Conservation (phyloP, 2,888 invertebrate species). For the Boloria euphrosyne region DNA sequence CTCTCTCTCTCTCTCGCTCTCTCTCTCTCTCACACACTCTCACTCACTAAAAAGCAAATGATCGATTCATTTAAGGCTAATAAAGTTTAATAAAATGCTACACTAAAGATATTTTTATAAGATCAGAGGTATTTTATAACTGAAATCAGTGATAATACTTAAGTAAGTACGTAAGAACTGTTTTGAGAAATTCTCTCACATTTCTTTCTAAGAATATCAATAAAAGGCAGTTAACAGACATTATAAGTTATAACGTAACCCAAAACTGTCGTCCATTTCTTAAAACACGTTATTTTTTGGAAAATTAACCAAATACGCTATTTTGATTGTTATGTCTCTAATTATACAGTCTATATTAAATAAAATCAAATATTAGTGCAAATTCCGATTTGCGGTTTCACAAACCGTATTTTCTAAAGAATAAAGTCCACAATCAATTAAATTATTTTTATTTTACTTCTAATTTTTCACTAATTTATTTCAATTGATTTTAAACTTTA, state of each 20-base stretch:
- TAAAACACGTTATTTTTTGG: constrained; percentile 9
- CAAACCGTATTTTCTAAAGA: not conserved
- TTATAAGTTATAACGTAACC: constrained; percentile 10
- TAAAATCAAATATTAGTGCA: constrained; percentile 5
- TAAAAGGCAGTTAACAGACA: constrained; percentile 19
- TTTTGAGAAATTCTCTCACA: not conserved
- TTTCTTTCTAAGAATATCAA: constrained; percentile 11
- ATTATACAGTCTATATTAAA: constrained; percentile 32
- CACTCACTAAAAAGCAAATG: no score
- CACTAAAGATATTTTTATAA: not conserved
- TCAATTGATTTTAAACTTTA: constrained; percentile 3
- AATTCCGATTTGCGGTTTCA: not conserved
- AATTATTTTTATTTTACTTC: not conserved
- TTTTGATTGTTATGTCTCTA: constrained; percentile 32
- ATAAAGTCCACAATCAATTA: not conserved
- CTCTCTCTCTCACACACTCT: no score
- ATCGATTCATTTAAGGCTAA: no score
- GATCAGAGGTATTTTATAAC: not conserved
- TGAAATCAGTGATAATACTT: not conserved
- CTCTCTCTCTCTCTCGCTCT: no score
- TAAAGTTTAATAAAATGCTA: no score
- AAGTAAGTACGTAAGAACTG: not conserved
- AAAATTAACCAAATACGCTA: constrained; percentile 19
- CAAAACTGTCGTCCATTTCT: constrained; percentile 16
- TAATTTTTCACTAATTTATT: not conserved